phyloP scores from a whole-genome alignment of 2,113 vertebrate species.

The Tachysurus fulvidraco region DNA sequence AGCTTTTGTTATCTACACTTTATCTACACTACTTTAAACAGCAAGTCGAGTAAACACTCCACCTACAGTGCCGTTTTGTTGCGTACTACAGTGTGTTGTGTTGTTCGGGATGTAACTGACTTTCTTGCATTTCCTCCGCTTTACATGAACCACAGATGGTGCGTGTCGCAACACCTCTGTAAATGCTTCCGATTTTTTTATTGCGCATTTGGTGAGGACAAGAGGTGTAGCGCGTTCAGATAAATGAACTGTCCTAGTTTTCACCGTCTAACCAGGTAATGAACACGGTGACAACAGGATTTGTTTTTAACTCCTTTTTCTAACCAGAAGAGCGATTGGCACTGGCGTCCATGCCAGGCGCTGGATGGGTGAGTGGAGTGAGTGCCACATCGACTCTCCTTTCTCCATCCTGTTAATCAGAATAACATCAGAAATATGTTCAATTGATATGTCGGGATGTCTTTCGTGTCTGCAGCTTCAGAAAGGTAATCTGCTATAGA shows the following conservation, averaged over 20 bases:
- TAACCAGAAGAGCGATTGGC: neutral
- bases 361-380: neutral
- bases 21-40: neutral
- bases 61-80: neutral
- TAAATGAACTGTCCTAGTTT: neutral
- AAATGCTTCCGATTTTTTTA: neutral
- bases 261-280: neutral
- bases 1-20: neutral
- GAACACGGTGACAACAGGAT: neutral
- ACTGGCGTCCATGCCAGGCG: neutral
- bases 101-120: neutral
- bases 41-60: neutral
- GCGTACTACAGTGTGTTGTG: neutral
- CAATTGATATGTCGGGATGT: neutral
- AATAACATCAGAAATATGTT: neutral
- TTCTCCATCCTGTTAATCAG: neutral
- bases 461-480: neutral
- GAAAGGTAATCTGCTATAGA: neutral
- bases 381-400: neutral
- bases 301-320: neutral
- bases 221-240: neutral
- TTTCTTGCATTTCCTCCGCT: neutral
- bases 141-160: neutral
- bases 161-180: neutral
- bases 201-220: neutral